These are phyloP conservation scores for Drosophila paulistorum DNA, from an alignment of 1,140 invertebrate species.

Conservation along the genomic window DNA sequence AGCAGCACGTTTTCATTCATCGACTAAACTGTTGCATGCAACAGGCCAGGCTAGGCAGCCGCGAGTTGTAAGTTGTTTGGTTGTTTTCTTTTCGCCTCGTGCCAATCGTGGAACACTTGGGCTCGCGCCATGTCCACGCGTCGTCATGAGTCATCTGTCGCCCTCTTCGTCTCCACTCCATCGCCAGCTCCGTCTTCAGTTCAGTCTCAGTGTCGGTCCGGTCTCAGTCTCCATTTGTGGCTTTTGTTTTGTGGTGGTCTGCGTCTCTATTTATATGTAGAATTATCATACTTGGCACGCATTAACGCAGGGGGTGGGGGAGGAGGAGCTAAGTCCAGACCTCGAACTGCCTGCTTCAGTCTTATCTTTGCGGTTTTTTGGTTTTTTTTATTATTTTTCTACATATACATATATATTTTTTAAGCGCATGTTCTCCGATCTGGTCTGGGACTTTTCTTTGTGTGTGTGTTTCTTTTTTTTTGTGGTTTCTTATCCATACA, in stretches of 20 bases:
- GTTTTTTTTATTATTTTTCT: slow-evolving; percentile 38
- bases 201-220: neutral
- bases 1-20: slow-evolving; percentile 73
- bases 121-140: slow-evolving; percentile 21
- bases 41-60: slow-evolving; percentile 22
- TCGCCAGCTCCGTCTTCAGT: neutral
- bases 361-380: slow-evolving; percentile 58
- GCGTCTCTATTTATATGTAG: slow-evolving; percentile 25
- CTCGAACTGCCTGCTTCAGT: slow-evolving; percentile 10
- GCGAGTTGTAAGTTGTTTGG: slow-evolving; percentile 58
- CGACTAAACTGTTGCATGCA: slow-evolving; percentile 67
- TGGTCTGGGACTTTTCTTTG: slow-evolving; percentile 4
- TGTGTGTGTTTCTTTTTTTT: neutral
- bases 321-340: neutral
- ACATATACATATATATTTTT: slow-evolving; percentile 20
- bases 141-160: slow-evolving; percentile 45
- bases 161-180: slow-evolving; percentile 16
- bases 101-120: slow-evolving; percentile 46
- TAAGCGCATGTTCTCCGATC: slow-evolving; percentile 30
- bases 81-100: slow-evolving; percentile 43
- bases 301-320: slow-evolving; percentile 7
- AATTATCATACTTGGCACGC: slow-evolving; percentile 55
- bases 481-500: neutral
- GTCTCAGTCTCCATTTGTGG: slow-evolving; percentile 18
- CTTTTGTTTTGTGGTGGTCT: slow-evolving; percentile 32